Conservation (phyloP, 2,888 invertebrate genomes). For the Argyresthia goedartella region DNA sequence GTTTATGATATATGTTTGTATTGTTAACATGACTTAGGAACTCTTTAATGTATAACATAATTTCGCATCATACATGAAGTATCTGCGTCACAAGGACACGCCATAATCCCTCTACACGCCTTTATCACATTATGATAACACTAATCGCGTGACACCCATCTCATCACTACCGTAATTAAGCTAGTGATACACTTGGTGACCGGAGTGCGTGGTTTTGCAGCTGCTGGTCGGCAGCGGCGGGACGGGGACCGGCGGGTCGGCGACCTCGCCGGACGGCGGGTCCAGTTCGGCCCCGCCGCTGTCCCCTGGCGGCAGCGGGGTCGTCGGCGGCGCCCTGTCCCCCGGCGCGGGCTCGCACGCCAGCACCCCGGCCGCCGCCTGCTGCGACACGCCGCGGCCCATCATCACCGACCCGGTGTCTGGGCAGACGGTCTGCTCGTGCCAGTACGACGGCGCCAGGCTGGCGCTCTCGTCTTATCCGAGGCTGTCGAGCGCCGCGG, state of each 20-base stretch:
- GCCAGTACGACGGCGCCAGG: conserved; percentile 92
- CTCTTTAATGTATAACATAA: no score
- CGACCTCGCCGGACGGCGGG: conserved; percentile 78
- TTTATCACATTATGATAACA: no score
- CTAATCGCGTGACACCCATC: no score
- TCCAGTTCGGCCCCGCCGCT: conserved; percentile 83
- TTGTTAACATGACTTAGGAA: no score
- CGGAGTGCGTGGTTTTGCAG: conserved; percentile 44
- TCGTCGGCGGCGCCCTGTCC: conserved; percentile 69
- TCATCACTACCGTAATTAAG: no score
- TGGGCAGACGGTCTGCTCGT: conserved; percentile 93
- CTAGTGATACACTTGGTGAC: no score
- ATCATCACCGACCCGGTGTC: conserved; percentile 94
- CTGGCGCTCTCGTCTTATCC: conserved; percentile 86
- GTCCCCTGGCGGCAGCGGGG: conserved; percentile 79
- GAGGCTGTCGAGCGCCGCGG: conserved; percentile 81
- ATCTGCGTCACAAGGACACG: no score
- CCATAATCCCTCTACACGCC: no score
- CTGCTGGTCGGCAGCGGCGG: conserved; percentile 81
- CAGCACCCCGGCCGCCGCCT: conserved; percentile 71
- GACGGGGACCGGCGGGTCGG: conserved; percentile 79
- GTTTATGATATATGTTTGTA: no score
- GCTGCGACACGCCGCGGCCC: conserved; percentile 93
- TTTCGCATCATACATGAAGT: no score
- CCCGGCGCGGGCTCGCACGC: conserved; percentile 69